Conservation (phyloP, 2,113 vertebrate species). For the Crypturellus undulatus region DNA sequence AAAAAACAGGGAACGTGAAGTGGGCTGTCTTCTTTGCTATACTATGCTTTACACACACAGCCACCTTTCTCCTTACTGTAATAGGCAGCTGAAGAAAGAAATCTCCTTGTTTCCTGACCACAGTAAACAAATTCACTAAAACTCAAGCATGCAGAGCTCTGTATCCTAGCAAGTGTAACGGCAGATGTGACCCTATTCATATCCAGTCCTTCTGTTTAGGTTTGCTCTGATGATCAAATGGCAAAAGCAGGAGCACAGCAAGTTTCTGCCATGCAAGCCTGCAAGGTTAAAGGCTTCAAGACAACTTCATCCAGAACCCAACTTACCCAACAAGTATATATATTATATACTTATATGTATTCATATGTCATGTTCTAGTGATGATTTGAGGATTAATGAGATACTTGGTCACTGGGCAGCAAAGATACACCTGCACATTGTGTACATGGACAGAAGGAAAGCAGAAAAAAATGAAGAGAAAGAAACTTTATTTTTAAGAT, state of each 20-base stretch:
- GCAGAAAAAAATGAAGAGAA: neutral
- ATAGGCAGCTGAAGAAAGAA: neutral
- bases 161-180: neutral
- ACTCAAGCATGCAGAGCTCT: neutral
- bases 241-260: neutral
- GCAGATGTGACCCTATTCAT: neutral
- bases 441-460: neutral
- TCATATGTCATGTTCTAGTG: neutral
- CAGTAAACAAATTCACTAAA: neutral
- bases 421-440: neutral
- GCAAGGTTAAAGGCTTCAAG: neutral
- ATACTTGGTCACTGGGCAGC: neutral
- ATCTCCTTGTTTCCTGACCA: neutral
- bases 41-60: neutral
- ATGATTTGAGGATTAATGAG: conserved; percentile 18
- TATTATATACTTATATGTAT: neutral
- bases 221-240: neutral
- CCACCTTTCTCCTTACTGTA: neutral
- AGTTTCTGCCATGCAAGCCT: neutral
- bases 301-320: neutral
- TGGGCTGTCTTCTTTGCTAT: neutral
- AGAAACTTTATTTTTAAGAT: neutral
- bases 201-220: neutral
- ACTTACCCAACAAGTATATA: neutral
- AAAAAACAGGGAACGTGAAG: neutral